A percentile compares a stretch with the other conserved stretches of the same genome.
These are phyloP conservation scores for Bombus vancouverensis DNA, from an alignment of 1,140 invertebrate genomes.

Conservation along the genomic window DNA sequence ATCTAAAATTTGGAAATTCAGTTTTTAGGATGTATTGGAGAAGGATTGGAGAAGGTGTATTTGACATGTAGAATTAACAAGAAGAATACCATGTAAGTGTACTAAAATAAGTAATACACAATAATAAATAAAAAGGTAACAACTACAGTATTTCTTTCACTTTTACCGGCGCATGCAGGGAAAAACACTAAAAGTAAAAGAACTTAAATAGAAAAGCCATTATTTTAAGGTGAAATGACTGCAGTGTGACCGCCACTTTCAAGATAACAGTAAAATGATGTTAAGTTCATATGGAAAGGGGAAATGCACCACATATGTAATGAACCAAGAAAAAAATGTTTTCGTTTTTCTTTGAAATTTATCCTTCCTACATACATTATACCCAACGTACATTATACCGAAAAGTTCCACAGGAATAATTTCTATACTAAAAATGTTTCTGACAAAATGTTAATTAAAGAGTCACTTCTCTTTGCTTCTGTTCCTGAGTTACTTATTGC, in stretches of 20 bases:
- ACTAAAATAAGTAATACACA: too few species aligned
- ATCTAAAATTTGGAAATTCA: not conserved
- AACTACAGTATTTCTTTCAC: not conserved
- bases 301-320: conserved; percentile 44
- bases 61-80: not conserved
- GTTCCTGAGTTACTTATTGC: too few species aligned
- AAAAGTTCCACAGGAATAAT: conserved; percentile 5
- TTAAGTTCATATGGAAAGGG: conserved; percentile 27
- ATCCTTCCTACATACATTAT: conserved; percentile 6
- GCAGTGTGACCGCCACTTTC: conserved; percentile 14
- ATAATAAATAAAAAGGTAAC: not conserved
- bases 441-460: conserved; percentile 17
- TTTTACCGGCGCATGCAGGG: not conserved
- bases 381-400: not conserved
- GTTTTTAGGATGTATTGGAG: not conserved
- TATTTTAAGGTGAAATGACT: conserved; percentile 12
- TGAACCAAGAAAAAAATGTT: conserved; percentile 35
- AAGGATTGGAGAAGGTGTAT: not conserved
- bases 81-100: too few species aligned
- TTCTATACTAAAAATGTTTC: not conserved
- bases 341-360: conserved; percentile 46
- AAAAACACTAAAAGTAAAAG: not conserved
- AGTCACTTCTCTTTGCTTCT: too few species aligned
- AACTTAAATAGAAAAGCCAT: conserved; percentile 12
- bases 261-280: conserved; percentile 23